A percentile compares a stretch with the other conserved stretches of the same genome.
These are phyloP conservation scores for Arenaria interpres DNA, from an alignment of 2,113 vertebrate genomes.

Conservation along the genomic window DNA sequence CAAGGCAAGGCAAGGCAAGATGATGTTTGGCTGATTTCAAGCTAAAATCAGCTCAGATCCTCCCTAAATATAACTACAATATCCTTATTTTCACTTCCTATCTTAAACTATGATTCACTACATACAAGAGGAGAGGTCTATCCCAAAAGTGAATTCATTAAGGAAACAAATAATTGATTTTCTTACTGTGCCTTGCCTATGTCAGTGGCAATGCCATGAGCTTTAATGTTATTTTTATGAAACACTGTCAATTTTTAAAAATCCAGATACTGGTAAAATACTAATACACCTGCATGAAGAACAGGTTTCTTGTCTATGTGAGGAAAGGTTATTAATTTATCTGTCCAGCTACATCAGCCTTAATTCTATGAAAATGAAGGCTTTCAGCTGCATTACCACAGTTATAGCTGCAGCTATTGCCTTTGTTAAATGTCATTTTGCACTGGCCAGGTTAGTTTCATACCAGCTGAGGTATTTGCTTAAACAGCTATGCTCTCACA, in stretches of 20 bases:
- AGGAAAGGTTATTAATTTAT: background rate
- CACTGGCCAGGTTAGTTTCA: background rate
- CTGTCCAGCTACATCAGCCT: background rate
- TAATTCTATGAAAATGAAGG: background rate
- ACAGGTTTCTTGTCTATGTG: background rate
- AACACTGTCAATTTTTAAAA: background rate
- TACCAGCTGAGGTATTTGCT: background rate
- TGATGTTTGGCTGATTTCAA: background rate
- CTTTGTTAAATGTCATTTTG: background rate
- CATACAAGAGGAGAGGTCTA: background rate
- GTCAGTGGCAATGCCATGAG: background rate
- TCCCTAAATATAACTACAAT: background rate
- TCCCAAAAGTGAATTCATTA: background rate
- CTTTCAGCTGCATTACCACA: background rate
- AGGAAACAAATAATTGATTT: background rate
- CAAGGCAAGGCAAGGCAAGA: background rate
- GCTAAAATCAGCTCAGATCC: background rate
- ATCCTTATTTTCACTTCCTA: background rate
- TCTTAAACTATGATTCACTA: background rate
- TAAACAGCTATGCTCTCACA: background rate
- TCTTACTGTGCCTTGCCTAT: background rate
- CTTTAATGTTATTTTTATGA: background rate
- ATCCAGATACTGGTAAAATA: background rate
- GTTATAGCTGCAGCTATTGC: background rate
- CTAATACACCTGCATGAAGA: background rate